phyloP scores from a whole-genome alignment of 2,113 vertebrate species.

The Ceyx margarethae region DNA sequence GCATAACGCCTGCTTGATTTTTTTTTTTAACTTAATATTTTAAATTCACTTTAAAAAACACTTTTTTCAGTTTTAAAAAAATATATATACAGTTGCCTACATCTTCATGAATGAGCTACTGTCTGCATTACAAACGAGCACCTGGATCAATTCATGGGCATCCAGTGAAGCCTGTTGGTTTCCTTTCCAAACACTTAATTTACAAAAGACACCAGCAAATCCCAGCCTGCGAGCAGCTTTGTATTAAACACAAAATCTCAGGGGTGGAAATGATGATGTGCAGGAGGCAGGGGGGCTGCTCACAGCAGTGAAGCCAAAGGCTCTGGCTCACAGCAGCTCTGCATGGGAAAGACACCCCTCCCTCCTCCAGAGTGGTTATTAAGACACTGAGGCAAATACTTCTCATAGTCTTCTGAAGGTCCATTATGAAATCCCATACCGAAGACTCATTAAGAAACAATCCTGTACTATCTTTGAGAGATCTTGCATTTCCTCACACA shows the following conservation, averaged over 20 bases:
- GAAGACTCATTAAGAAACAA: not conserved
- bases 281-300: not conserved
- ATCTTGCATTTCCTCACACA: not conserved
- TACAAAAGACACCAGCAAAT: slow-evolving; percentile 7
- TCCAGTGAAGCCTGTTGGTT: slow-evolving; percentile 57
- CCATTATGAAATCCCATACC: not conserved
- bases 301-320: fast-evolving
- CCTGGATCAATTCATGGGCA: slow-evolving; percentile 73
- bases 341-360: not conserved
- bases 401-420: not conserved
- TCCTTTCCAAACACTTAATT: slow-evolving; percentile 24
- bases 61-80: slow-evolving; percentile 54
- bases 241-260: not conserved
- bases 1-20: slow-evolving; percentile 51
- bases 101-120: slow-evolving; percentile 32
- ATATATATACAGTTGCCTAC: slow-evolving; percentile 19
- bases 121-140: slow-evolving; percentile 55
- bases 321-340: fast-evolving
- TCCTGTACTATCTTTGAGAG: not conserved
- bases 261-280: not conserved
- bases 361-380: not conserved
- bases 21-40: slow-evolving; percentile 51
- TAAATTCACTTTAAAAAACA: slow-evolving; percentile 65
- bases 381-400: not conserved
- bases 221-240: not conserved